A percentile compares a stretch with the other conserved stretches of the same genome.
Conservation (phyloP, 2,797 vertebrate genomes). For the Macrochelys suwanniensis region DNA sequence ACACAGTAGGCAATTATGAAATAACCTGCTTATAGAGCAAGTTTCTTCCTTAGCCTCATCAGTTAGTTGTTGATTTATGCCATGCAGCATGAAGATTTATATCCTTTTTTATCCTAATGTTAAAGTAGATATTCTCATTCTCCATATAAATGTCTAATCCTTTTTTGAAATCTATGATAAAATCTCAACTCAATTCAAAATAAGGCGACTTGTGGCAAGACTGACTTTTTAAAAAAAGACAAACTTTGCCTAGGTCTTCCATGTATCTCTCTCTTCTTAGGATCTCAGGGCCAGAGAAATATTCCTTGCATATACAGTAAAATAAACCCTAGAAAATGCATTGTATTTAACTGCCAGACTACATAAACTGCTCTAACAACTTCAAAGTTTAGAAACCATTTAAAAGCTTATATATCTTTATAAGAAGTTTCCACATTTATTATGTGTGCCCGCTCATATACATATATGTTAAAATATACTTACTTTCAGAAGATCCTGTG, state of each 20-base stretch:
- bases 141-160: neutral
- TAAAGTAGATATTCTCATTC: neutral
- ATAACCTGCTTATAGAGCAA: neutral
- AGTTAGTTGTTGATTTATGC: neutral
- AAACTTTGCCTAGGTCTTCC: neutral
- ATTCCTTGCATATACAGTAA: neutral
- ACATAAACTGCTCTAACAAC: neutral
- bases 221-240: neutral
- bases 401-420: neutral
- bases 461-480: neutral
- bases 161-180: neutral
- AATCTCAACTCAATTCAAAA: neutral
- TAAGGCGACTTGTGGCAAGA: neutral
- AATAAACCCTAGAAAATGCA: neutral
- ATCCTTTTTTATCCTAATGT: neutral
- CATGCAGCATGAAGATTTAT: neutral
- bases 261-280: neutral
- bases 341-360: neutral
- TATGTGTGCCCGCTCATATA: neutral
- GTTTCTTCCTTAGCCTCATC: neutral
- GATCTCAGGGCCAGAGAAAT: neutral
- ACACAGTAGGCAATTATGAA: neutral
- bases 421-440: neutral
- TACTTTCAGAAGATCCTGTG: conserved; percentile 98
- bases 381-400: neutral